These are phyloP conservation scores for Chymomyza caudatula DNA, from an alignment of 2,888 invertebrate species.

Conservation along the genomic window DNA sequence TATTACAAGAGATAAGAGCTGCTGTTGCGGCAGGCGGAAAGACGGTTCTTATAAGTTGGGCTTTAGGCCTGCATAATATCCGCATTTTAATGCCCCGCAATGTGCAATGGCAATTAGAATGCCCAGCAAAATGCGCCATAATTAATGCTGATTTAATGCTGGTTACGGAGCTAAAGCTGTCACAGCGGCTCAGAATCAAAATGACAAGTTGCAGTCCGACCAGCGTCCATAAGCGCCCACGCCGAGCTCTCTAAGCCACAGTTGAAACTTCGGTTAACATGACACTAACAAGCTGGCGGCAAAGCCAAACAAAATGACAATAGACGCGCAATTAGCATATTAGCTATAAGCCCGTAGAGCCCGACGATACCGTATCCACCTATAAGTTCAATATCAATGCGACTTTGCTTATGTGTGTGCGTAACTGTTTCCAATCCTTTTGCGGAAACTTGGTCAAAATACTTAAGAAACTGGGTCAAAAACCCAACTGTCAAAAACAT, in stretches of 20 bases:
- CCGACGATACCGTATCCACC: not conserved
- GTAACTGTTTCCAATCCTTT: constrained; percentile 49
- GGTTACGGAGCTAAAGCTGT: constrained; percentile 39
- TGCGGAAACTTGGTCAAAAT: constrained; percentile 61
- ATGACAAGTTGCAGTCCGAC: constrained; percentile 51
- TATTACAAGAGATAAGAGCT: constrained; percentile 62
- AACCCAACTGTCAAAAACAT: constrained; percentile 45
- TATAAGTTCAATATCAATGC: constrained; percentile 51
- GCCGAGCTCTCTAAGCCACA: constrained; percentile 9
- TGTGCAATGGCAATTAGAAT: constrained; percentile 46
- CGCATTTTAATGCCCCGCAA: constrained; percentile 51
- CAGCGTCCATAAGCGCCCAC: constrained; percentile 15
- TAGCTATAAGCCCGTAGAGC: not conserved
- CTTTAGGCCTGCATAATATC: constrained; percentile 46
- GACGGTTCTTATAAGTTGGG: constrained; percentile 11
- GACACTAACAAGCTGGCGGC: constrained; percentile 8
- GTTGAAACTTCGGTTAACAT: constrained; percentile 6
- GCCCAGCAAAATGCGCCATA: constrained; percentile 51
- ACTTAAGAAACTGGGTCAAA: constrained; percentile 60
- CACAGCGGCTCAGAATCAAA: constrained; percentile 56
- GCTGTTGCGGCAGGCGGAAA: not conserved
- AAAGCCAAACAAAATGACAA: constrained; percentile 13
- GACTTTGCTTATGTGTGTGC: not conserved
- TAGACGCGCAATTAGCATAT: constrained; percentile 10
- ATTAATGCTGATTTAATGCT: constrained; percentile 46